phyloP scores from a whole-genome alignment of 2,113 vertebrate species.

The Macquaria ambigua region DNA sequence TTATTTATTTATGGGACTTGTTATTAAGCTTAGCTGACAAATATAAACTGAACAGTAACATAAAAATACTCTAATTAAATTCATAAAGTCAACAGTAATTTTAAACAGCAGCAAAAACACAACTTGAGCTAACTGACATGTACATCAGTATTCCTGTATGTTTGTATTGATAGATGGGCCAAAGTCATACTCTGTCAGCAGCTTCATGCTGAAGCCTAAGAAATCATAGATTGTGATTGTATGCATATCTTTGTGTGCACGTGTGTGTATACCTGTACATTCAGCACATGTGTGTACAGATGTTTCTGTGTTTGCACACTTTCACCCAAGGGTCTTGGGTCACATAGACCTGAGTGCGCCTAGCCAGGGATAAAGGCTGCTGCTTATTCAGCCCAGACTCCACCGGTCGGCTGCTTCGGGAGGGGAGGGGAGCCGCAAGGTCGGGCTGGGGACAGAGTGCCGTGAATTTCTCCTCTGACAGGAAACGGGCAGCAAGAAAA shows the following conservation, averaged over 20 bases:
- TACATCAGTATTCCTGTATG: too few species aligned
- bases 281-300: slow-evolving; percentile 23
- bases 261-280: slow-evolving; percentile 16
- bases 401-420: slow-evolving; percentile 11
- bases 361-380: slow-evolving; percentile 46
- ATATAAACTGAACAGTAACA: neutral
- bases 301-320: slow-evolving; percentile 42
- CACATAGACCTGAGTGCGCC: slow-evolving; percentile 21
- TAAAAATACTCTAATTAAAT: neutral
- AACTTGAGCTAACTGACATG: neutral
- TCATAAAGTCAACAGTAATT: neutral
- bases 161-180: too few species aligned
- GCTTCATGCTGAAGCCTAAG: neutral
- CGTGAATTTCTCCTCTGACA: slow-evolving; percentile 74
- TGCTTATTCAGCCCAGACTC: slow-evolving; percentile 54
- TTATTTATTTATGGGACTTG: neutral
- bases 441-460: slow-evolving; percentile 75
- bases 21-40: neutral
- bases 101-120: neutral
- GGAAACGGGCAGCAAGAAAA: slow-evolving; percentile 66
- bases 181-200: neutral
- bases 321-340: slow-evolving; percentile 9
- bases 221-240: neutral
- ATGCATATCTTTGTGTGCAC: neutral
- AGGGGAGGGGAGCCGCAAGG: slow-evolving; percentile 61